phyloP scores from a whole-genome alignment of 2,797 vertebrate genomes.

The Okamejei kenojei region DNA sequence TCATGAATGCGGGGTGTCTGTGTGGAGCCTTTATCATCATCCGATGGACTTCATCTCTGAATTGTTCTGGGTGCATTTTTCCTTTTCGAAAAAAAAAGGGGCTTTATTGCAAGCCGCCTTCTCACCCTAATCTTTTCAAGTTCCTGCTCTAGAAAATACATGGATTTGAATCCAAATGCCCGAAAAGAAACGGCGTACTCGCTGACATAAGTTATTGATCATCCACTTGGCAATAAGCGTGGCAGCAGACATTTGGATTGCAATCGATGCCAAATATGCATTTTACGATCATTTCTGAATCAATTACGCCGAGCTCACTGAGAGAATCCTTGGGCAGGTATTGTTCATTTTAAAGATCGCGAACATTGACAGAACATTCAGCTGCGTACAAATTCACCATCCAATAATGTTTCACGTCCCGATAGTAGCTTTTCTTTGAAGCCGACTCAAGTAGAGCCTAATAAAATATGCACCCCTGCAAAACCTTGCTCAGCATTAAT shows the following conservation, averaged over 20 bases:
- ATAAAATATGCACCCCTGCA: background rate
- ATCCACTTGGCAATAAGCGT: background rate
- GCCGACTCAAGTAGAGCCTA: background rate
- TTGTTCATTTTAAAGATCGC: background rate
- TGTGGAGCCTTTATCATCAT: background rate
- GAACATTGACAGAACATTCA: background rate
- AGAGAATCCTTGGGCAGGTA: too few species aligned
- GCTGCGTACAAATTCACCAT: background rate
- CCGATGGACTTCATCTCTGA: background rate
- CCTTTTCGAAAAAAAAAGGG: background rate
- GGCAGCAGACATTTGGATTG: background rate
- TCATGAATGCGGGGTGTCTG: background rate
- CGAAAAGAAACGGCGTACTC: background rate
- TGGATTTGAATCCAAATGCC: conserved; percentile 11
- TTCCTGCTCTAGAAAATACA: background rate
- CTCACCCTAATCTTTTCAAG: background rate
- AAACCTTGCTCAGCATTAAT: conserved; percentile 20
- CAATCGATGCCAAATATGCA: background rate
- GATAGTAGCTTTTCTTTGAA: background rate
- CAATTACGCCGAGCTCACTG: background rate
- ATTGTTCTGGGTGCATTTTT: background rate
- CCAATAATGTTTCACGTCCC: background rate
- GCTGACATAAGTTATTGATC: background rate
- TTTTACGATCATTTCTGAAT: background rate
- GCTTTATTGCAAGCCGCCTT: background rate